Conservation (phyloP, 92 coral and sea anemone species). For the Micromussa lordhowensis region DNA sequence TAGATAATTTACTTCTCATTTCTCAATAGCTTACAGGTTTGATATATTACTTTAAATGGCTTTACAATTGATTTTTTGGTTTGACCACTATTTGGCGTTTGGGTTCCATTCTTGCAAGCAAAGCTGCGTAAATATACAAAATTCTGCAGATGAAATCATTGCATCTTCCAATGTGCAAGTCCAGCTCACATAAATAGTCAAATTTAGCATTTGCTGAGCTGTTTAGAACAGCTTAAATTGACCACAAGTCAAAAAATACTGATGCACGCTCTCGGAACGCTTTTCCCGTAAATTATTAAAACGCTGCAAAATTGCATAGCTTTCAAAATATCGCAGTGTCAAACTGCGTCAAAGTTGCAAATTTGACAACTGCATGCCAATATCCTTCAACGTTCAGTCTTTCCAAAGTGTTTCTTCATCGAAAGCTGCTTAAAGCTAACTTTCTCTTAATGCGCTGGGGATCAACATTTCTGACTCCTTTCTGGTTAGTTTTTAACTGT, state of each 20-base stretch:
- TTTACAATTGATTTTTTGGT: slow-evolving; percentile 12
- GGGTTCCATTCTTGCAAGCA: slow-evolving; percentile 8
- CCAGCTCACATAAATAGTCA: slow-evolving; percentile 21
- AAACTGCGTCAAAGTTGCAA: slow-evolving; percentile 7
- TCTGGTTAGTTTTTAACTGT: slow-evolving; percentile 14
- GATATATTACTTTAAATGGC: not conserved
- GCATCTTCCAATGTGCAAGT: slow-evolving; percentile 27
- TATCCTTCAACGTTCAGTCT: not conserved
- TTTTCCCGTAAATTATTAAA: not conserved
- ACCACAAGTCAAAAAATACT: not conserved
- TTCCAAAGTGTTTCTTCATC: slow-evolving; percentile 23
- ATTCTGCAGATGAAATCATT: not conserved
- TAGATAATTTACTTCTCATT: not conserved
- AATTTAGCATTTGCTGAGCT: slow-evolving; percentile 15
- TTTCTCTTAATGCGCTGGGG: slow-evolving; percentile 66
- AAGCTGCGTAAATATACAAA: not conserved
- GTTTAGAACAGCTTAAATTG: slow-evolving; percentile 34
- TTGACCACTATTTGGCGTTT: not conserved
- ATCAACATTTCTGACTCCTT: slow-evolving; percentile 33
- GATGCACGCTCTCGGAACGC: slow-evolving; percentile 45
- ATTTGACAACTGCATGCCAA: not conserved
- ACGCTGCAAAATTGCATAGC: slow-evolving; percentile 36
- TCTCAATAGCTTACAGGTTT: not conserved
- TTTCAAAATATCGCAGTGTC: slow-evolving; percentile 36
- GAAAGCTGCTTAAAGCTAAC: slow-evolving; percentile 72